Evolutionary conservation across 2,113 vertebrate genomes (phyloP).

Genomic region (Colossoma macropomum): DNA sequence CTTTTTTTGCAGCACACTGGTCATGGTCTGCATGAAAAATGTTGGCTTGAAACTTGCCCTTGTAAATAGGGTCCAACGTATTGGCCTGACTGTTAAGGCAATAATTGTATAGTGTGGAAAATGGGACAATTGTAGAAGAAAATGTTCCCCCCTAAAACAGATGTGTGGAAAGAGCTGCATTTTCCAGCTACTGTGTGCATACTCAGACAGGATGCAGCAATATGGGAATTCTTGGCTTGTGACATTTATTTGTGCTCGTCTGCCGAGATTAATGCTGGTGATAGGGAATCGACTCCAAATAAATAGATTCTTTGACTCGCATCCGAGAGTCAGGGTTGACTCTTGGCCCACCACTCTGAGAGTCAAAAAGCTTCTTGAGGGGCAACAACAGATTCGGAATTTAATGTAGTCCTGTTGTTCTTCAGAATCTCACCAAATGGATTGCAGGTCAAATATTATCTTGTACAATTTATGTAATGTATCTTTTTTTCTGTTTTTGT

Average conservation of each 20-base stretch:
- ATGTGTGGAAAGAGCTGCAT: background rate
- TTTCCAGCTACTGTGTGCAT: background rate
- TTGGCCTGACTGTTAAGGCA: background rate
- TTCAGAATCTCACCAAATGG: no score
- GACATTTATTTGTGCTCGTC: background rate
- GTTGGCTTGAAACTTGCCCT: background rate
- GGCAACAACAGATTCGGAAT: no score
- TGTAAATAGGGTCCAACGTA: background rate
- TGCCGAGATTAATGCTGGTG: no score
- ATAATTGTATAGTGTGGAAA: constrained; percentile 15
- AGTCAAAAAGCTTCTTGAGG: no score
- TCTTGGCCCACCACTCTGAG: no score
- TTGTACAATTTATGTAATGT: no score
- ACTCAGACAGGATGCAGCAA: background rate
- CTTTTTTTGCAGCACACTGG: background rate
- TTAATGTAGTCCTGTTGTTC: no score
- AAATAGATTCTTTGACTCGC: no score
- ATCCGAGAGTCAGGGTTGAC: no score
- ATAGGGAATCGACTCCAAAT: no score
- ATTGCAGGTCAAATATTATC: no score
- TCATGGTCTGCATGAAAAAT: background rate
- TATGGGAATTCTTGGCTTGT: background rate
- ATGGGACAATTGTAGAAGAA: background rate
- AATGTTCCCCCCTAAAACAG: background rate
- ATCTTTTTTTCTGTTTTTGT: no score